Percentiles rank a stretch among this genome's conserved stretches.
Conservation (phyloP, 2,888 invertebrate genomes). For the Nasonia oneida region DNA sequence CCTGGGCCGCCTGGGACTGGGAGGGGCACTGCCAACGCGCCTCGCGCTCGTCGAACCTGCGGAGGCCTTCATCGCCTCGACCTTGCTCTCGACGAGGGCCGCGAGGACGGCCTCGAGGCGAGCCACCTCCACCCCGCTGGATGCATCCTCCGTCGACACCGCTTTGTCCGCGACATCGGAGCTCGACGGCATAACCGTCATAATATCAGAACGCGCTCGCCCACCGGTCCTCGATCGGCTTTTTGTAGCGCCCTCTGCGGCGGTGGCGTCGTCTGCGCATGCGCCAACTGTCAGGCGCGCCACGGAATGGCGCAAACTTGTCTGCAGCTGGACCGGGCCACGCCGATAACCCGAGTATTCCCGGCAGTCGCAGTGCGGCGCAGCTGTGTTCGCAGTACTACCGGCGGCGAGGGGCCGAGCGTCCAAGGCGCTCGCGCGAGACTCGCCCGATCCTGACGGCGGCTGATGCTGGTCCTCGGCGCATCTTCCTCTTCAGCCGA, state of each 20-base stretch:
- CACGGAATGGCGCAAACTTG: neutral
- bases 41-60: conserved; percentile 79
- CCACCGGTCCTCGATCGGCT: neutral
- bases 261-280: neutral
- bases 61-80: conserved; percentile 82
- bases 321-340: too few relatives aligned
- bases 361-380: too few relatives aligned
- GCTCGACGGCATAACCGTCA: conserved; percentile 78
- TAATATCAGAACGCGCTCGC: conserved; percentile 57
- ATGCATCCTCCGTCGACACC: conserved; percentile 85
- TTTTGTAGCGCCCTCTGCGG: neutral
- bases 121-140: conserved; percentile 81
- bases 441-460: too few relatives aligned
- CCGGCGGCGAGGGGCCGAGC: too few relatives aligned
- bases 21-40: conserved; percentile 79
- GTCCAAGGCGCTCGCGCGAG: too few relatives aligned
- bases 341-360: too few relatives aligned
- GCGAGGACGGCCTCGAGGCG: conserved; percentile 86
- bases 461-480: neutral
- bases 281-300: conserved; percentile 7
- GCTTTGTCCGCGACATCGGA: conserved; percentile 84
- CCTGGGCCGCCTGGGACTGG: conserved; percentile 78
- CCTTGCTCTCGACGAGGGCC: conserved; percentile 86
- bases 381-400: too few relatives aligned
- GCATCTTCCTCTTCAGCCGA: neutral